A percentile compares a stretch with the other conserved stretches of the same genome.
Conservation (phyloP, 2,113 vertebrate genomes). For the Callopanchax toddi region DNA sequence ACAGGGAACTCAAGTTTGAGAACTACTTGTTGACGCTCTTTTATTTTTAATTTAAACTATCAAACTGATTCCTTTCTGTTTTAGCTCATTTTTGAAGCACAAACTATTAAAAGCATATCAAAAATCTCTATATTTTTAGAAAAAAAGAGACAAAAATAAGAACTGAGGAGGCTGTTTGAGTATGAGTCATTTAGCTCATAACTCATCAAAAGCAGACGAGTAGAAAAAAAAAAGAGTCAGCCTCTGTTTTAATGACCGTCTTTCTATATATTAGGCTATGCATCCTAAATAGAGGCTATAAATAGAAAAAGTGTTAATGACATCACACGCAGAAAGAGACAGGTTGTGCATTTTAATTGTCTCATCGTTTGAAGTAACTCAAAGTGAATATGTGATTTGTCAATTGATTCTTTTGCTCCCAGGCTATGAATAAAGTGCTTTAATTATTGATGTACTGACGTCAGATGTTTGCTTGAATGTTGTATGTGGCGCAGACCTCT, state of each 20-base stretch:
- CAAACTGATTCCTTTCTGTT: not conserved
- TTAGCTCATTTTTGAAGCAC: not conserved
- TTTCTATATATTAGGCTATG: constrained; percentile 38
- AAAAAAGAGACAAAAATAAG: constrained; percentile 13
- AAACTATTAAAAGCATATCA: not conserved
- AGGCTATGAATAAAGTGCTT: constrained; percentile 86
- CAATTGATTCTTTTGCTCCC: constrained; percentile 82
- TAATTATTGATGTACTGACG: constrained; percentile 85
- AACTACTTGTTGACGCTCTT: too few relatives aligned
- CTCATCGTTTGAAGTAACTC: constrained; percentile 80
- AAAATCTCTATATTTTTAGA: constrained; percentile 21
- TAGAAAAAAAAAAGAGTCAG: constrained; percentile 13
- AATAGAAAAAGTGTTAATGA: constrained; percentile 66
- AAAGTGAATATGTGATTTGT: constrained; percentile 86
- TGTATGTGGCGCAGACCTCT: constrained; percentile 82
- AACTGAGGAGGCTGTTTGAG: constrained; percentile 33
- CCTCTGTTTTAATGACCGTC: constrained; percentile 42
- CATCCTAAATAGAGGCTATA: constrained; percentile 60
- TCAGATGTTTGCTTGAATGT: constrained; percentile 82
- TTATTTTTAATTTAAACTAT: not conserved
- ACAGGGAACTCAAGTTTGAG: too few relatives aligned
- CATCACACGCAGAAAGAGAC: constrained; percentile 39
- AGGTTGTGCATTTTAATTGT: constrained; percentile 77
- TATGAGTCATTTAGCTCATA: constrained; percentile 26
- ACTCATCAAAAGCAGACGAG: constrained; percentile 35